Conservation (phyloP, 1,140 invertebrate genomes). For the Drosophila asahinai region DNA sequence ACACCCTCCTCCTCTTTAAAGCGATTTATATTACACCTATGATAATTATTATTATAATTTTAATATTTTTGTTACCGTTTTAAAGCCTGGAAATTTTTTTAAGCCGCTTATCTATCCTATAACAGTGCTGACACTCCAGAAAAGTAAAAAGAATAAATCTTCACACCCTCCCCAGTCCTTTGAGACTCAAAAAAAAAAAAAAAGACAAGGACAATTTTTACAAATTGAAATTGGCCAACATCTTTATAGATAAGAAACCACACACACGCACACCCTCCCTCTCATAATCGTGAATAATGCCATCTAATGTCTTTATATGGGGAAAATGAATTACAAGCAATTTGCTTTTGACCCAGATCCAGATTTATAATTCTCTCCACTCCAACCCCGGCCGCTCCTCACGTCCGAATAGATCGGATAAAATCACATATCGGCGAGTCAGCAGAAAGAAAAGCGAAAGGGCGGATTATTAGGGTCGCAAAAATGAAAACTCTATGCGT, state of each 20-base stretch:
- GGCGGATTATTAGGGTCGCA: slow-evolving; percentile 43
- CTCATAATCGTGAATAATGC: slow-evolving; percentile 44
- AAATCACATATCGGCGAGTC: slow-evolving; percentile 40
- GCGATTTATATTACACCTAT: too few relatives aligned
- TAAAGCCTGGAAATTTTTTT: not conserved
- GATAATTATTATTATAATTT: not conserved
- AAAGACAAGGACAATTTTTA: slow-evolving; percentile 1
- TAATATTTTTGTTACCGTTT: too few relatives aligned
- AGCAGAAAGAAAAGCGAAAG: slow-evolving; percentile 41
- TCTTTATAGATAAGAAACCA: slow-evolving; percentile 24
- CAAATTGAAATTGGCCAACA: slow-evolving; percentile 32
- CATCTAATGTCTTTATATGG: slow-evolving; percentile 43
- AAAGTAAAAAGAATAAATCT: slow-evolving; percentile 4
- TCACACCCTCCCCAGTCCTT: not conserved
- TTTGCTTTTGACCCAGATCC: slow-evolving; percentile 56
- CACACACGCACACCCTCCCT: slow-evolving; percentile 4
- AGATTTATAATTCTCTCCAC: slow-evolving; percentile 56
- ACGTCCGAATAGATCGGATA: slow-evolving; percentile 38
- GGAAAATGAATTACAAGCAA: slow-evolving; percentile 48
- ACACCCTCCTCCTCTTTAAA: not conserved
- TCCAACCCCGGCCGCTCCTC: slow-evolving; percentile 8
- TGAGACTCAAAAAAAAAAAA: not conserved
- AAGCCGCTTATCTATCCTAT: not conserved
- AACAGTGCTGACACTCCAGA: not conserved
- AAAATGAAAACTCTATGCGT: slow-evolving; percentile 32